phyloP scores from a whole-genome alignment of 2,113 vertebrate genomes.

The Lepus europaeus region DNA sequence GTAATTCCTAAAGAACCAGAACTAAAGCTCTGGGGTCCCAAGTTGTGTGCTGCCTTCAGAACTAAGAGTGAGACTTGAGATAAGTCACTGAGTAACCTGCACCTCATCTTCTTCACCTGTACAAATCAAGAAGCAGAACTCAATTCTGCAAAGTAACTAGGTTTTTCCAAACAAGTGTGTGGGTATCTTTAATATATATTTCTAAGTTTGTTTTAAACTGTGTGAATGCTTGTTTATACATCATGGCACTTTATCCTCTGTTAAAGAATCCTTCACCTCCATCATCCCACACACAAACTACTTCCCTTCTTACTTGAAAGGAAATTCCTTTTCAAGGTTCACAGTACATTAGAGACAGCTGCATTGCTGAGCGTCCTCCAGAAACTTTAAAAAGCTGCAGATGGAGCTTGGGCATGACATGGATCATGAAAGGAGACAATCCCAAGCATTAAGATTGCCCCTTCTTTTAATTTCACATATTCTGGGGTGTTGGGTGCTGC shows the following conservation, averaged over 20 bases:
- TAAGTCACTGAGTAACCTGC: background rate
- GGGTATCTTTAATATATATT: background rate
- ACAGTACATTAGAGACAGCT: conserved; percentile 75
- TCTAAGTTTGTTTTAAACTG: conserved; percentile 13
- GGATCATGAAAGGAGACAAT: conserved; percentile 34
- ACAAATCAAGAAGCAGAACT: background rate
- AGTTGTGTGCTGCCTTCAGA: background rate
- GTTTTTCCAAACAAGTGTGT: background rate
- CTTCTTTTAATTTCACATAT: conserved; percentile 14
- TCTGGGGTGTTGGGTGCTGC: background rate
- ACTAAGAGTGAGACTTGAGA: background rate
- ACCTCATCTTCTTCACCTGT: background rate
- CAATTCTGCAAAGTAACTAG: background rate
- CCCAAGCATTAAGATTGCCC: background rate
- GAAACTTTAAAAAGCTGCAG: conserved; percentile 63
- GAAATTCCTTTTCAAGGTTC: conserved; percentile 82
- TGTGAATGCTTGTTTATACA: conserved; percentile 42
- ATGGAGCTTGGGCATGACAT: conserved; percentile 53
- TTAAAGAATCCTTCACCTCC: conserved; percentile 54
- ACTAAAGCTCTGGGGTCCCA: background rate
- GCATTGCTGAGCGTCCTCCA: conserved; percentile 62
- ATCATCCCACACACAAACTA: conserved; percentile 76
- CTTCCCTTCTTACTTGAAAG: conserved; percentile 77
- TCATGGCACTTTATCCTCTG: conserved; percentile 67
- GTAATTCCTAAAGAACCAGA: conserved; percentile 3